A percentile compares a stretch with the other conserved stretches of the same genome.
Evolutionary conservation across 2,797 vertebrate genomes (phyloP).

Genomic region (Nannoperca obscura): DNA sequence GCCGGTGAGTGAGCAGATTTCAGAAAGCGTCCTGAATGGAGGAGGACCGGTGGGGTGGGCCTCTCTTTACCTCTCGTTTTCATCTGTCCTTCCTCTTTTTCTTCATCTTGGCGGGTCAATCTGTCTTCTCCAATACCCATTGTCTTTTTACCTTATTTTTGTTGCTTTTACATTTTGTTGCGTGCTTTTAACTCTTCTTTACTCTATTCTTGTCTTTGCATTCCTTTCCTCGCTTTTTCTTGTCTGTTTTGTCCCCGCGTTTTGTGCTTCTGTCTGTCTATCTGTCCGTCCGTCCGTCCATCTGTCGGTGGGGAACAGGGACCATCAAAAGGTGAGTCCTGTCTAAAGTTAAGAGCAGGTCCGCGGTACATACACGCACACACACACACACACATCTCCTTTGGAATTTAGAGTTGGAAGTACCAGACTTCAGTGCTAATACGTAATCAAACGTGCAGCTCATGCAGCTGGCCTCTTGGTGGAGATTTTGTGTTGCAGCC

Average conservation of each 20-base stretch:
- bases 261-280: constrained; percentile 37
- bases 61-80: constrained; percentile 51
- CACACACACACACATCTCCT: constrained; percentile 4
- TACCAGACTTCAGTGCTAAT: constrained; percentile 4
- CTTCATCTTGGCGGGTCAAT: constrained; percentile 34
- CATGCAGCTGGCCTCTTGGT: constrained; percentile 25
- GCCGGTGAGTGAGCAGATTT: constrained; percentile 80
- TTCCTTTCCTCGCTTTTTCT: constrained; percentile 11
- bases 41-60: constrained; percentile 68
- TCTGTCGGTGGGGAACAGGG: constrained; percentile 40
- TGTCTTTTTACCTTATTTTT: constrained; percentile 2
- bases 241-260: constrained; percentile 24
- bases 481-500: constrained; percentile 20
- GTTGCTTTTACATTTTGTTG: constrained; percentile 6
- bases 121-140: constrained; percentile 17
- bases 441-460: constrained; percentile 17
- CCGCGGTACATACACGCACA: constrained; percentile 29
- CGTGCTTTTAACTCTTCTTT: constrained; percentile 11
- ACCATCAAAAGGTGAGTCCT: constrained; percentile 76
- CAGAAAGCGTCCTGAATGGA: constrained; percentile 72
- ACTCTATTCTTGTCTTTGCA: constrained; percentile 15
- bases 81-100: constrained; percentile 46
- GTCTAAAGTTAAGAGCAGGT: constrained; percentile 60
- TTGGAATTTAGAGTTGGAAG: constrained; percentile 34
- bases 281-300: constrained; percentile 45